These are phyloP conservation scores for Bombus terrestris DNA, from an alignment of 1,140 invertebrate genomes.

Conservation along the genomic window DNA sequence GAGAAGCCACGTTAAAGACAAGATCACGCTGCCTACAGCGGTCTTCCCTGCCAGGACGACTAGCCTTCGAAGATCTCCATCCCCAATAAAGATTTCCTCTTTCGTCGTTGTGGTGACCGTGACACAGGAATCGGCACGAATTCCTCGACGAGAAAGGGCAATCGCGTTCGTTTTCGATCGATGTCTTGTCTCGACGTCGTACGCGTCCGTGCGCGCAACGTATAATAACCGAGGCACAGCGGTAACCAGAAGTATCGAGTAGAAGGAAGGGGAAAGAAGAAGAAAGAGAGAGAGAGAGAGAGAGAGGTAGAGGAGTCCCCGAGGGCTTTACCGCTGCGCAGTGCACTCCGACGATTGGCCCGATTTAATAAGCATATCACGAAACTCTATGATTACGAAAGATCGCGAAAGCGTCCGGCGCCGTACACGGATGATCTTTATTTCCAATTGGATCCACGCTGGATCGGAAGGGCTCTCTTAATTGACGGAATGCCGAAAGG, in stretches of 20 bases:
- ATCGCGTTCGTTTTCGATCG: slow-evolving; percentile 20
- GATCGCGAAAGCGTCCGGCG: slow-evolving; percentile 64
- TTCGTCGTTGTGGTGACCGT: background rate
- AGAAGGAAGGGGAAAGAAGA: too few species aligned
- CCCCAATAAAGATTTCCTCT: background rate
- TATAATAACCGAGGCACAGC: slow-evolving; percentile 36
- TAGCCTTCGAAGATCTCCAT: background rate
- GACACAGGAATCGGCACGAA: background rate
- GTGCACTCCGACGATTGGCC: slow-evolving; percentile 45
- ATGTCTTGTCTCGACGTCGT: slow-evolving; percentile 48
- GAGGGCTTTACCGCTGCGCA: slow-evolving; percentile 6
- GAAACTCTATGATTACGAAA: slow-evolving; percentile 71
- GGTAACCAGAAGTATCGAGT: slow-evolving; percentile 6
- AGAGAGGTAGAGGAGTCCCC: background rate
- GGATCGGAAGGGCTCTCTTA: slow-evolving; percentile 55
- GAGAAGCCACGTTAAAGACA: slow-evolving; percentile 34
- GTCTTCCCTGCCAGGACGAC: background rate
- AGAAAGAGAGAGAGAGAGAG: background rate
- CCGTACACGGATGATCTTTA: slow-evolving; percentile 64
- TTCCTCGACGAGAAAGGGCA: background rate
- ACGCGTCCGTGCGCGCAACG: slow-evolving; percentile 24
- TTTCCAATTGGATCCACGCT: slow-evolving; percentile 71
- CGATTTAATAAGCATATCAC: slow-evolving; percentile 74
- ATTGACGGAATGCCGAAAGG: slow-evolving; percentile 62
- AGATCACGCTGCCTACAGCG: slow-evolving; percentile 28